Conservation (phyloP, 2,888 invertebrate genomes). For the Tholera decimalis region DNA sequence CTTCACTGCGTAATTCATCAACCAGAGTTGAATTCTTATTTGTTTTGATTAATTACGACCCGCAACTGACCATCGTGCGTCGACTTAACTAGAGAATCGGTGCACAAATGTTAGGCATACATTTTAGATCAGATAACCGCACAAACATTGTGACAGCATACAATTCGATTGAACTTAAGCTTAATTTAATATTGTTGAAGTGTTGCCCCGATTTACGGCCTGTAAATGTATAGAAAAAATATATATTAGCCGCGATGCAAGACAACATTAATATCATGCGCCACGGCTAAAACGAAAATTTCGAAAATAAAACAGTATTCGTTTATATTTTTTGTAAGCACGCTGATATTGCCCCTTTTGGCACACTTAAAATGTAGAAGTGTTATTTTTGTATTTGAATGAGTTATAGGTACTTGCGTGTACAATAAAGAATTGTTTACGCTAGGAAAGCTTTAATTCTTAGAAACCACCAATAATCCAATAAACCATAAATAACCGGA, state of each 20-base stretch:
- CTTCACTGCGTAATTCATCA: constrained; percentile 14
- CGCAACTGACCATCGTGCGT: constrained; percentile 14
- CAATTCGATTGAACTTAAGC: constrained; percentile 7
- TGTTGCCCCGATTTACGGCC: constrained; percentile 11
- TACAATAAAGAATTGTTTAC: not conserved
- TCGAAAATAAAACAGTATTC: constrained; percentile 4
- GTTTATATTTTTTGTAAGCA: constrained; percentile 13
- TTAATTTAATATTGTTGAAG: constrained; percentile 16
- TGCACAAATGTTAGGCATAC: constrained; percentile 14
- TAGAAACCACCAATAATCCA: constrained; percentile 1
- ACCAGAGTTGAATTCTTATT: constrained; percentile 23
- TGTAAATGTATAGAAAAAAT: constrained; percentile 31
- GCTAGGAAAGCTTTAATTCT: constrained; percentile 1
- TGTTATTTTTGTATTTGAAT: not conserved
- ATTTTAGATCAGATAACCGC: constrained; percentile 20
- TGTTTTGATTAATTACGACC: constrained; percentile 22
- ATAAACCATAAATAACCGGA: not conserved
- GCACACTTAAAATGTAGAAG: not conserved
- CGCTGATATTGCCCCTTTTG: constrained; percentile 1
- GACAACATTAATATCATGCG: constrained; percentile 36
- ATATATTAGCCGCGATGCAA: no score
- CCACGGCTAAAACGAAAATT: constrained; percentile 7
- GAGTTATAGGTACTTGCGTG: not conserved
- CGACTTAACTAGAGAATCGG: constrained; percentile 4
- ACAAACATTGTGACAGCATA: constrained; percentile 22